Conservation (phyloP, 2,797 vertebrate genomes). For the Halcyon smyrnensis region DNA sequence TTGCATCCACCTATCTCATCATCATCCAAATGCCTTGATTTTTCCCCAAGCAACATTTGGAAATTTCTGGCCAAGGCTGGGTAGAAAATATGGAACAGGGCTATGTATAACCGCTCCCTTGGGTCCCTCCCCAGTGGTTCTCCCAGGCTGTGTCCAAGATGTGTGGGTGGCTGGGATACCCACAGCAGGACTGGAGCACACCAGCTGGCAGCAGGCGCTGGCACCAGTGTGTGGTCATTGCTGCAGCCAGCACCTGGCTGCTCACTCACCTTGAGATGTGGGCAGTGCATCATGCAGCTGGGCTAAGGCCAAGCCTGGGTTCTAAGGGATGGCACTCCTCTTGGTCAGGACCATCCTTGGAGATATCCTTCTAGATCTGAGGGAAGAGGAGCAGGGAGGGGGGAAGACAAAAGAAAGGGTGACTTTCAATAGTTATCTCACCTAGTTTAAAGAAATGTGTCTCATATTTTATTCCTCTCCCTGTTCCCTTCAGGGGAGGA, state of each 20-base stretch:
- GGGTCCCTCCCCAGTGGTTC: neutral
- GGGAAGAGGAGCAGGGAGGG: neutral
- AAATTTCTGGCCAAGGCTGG: neutral
- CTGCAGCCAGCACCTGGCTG: neutral
- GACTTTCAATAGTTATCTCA: neutral
- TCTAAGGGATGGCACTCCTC: neutral
- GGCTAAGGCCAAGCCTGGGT: neutral
- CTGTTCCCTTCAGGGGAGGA: neutral
- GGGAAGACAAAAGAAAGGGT: neutral
- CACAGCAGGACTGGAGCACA: neutral
- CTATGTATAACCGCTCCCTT: neutral
- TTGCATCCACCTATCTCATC: neutral
- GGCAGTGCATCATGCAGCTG: neutral
- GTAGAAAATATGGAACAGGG: neutral
- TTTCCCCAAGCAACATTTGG: neutral
- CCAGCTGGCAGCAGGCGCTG: neutral
- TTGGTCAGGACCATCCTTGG: neutral
- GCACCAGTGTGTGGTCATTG: rapidly evolving
- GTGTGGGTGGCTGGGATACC: neutral
- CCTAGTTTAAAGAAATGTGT: neutral
- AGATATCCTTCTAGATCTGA: neutral
- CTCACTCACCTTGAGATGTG: rapidly evolving
- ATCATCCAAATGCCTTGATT: neutral
- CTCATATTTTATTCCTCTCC: neutral
- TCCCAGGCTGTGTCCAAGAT: neutral